phyloP scores from a whole-genome alignment of 2,113 vertebrate genomes.

The Etia nguti region DNA sequence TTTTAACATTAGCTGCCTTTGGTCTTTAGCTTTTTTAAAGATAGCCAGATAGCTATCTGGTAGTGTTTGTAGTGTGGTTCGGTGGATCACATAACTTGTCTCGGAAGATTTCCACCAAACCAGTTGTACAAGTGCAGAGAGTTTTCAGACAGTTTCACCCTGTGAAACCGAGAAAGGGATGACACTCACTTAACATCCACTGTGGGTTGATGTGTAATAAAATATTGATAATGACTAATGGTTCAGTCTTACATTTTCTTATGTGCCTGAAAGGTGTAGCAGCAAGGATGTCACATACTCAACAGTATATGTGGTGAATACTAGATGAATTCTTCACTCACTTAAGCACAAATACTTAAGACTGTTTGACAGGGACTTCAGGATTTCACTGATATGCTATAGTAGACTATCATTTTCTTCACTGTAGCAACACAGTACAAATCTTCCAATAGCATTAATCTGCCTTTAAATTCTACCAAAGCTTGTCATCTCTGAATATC shows the following conservation, averaged over 20 bases:
- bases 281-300: constrained; percentile 26
- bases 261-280: constrained; percentile 39
- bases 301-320: constrained; percentile 48
- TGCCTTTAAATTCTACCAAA: not conserved
- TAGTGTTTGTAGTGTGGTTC: not conserved
- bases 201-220: constrained; percentile 28
- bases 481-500: not conserved
- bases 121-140: not conserved
- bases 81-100: not conserved
- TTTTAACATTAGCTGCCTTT: not conserved
- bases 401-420: not conserved
- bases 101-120: not conserved
- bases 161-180: not conserved
- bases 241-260: constrained; percentile 32
- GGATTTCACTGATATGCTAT: not conserved
- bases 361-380: not conserved
- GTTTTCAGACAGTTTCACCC: not conserved
- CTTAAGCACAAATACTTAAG: constrained; percentile 20
- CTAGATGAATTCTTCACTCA: constrained; percentile 30
- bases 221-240: constrained; percentile 67
- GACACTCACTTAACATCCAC: not conserved
- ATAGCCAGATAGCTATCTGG: not conserved
- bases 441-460: constrained; percentile 1
- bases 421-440: not conserved
- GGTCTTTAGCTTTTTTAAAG: not conserved